phyloP scores from a whole-genome alignment of 1,140 invertebrate species.

The Drosophila ogumai region DNA sequence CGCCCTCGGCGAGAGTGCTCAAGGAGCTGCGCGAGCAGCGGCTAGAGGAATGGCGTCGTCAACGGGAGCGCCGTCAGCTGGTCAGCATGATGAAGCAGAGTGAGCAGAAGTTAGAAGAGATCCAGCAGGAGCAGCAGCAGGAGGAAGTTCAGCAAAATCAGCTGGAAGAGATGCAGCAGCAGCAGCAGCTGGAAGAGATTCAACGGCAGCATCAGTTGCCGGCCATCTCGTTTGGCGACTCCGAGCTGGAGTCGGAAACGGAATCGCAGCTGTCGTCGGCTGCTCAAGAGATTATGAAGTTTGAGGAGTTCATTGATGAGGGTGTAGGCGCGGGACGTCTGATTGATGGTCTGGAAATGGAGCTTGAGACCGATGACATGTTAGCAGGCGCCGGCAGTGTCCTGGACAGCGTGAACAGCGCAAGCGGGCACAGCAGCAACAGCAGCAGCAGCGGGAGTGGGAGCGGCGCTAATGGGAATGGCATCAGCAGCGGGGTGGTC shows the following conservation, averaged over 20 bases:
- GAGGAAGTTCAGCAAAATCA: constrained; percentile 40
- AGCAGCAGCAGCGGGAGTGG: constrained; percentile 67
- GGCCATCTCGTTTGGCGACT: constrained; percentile 68
- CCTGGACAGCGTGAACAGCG: constrained; percentile 60
- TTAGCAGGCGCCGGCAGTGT: constrained; percentile 60
- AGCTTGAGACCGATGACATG: constrained; percentile 80
- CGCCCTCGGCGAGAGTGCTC: constrained; percentile 65
- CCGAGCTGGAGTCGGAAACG: constrained; percentile 76
- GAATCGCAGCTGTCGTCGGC: constrained; percentile 79
- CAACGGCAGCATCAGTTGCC: constrained; percentile 57
- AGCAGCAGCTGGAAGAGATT: constrained; percentile 47
- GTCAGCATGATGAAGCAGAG: constrained; percentile 43
- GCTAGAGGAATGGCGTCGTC: constrained; percentile 71
- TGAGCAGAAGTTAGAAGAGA: constrained; percentile 28
- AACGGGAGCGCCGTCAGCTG: constrained; percentile 53
- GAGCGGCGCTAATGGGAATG: constrained; percentile 62
- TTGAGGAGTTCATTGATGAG: constrained; percentile 81
- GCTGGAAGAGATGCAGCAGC: constrained; percentile 40
- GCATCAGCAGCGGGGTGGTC: constrained; percentile 45
- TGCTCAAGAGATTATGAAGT: constrained; percentile 81
- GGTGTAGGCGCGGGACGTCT: constrained; percentile 79
- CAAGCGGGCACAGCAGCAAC: constrained; percentile 62
- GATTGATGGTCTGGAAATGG: constrained; percentile 82
- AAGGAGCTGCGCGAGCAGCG: constrained; percentile 69
- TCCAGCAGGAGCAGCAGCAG: constrained; percentile 20